phyloP scores from a whole-genome alignment of 2,797 vertebrate species.

The Takifugu ocellatus region DNA sequence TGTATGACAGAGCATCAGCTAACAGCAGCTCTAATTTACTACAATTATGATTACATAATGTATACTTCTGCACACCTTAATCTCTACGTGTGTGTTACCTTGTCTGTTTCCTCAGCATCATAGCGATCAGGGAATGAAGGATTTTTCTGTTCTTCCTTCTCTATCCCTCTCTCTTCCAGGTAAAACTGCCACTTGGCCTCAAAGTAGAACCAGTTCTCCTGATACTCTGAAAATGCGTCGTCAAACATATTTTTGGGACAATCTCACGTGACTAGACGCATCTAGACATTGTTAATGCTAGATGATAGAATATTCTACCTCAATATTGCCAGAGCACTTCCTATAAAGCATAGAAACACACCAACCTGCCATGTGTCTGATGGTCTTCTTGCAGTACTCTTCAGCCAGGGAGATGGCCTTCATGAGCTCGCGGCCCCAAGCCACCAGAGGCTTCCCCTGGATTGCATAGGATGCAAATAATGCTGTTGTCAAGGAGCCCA shows the following conservation, averaged over 20 bases:
- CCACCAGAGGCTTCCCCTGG: constrained; percentile 85
- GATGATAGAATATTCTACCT: no score
- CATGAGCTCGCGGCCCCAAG: constrained; percentile 93
- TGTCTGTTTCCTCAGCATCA: constrained; percentile 87
- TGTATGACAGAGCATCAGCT: constrained; percentile 11
- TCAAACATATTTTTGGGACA: constrained; percentile 3
- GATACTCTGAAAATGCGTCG: constrained; percentile 81
- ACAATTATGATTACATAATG: background rate
- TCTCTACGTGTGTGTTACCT: constrained; percentile 67
- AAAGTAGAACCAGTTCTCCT: constrained; percentile 98
- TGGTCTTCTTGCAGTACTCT: constrained; percentile 92
- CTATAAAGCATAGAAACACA: background rate
- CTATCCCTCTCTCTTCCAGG: constrained; percentile 90
- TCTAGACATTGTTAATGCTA: no score
- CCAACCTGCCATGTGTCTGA: constrained; percentile 93
- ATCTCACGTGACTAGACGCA: no score
- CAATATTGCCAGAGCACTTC: no score
- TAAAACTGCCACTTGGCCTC: constrained; percentile 99
- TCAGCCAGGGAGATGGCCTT: constrained; percentile 85
- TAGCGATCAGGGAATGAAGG: constrained; percentile 82
- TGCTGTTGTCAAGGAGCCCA: constrained; percentile 91
- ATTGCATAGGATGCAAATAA: constrained; percentile 90
- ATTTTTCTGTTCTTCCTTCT: constrained; percentile 81
- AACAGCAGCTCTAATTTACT: background rate
- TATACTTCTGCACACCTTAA: background rate